These are phyloP conservation scores for Cossypha caffra DNA, from an alignment of 2,797 vertebrate genomes.

Conservation along the genomic window DNA sequence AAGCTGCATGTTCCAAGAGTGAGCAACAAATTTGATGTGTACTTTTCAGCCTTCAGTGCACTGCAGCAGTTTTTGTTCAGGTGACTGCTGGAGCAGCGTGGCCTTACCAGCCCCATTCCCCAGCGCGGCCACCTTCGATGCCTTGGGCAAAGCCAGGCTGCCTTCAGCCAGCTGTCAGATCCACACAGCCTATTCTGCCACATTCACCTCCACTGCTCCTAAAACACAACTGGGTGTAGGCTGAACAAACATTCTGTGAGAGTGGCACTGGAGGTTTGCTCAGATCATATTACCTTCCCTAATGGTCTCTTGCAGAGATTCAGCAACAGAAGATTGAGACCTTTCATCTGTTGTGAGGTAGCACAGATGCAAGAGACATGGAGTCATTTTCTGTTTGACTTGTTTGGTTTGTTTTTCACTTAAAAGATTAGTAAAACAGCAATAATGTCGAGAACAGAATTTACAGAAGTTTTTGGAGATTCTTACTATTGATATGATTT, in stretches of 20 bases:
- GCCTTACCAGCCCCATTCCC: neutral
- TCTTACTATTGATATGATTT: neutral
- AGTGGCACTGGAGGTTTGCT: neutral
- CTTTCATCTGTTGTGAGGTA: accelerated
- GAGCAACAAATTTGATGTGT: accelerated
- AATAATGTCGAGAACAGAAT: neutral
- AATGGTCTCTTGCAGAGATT: neutral
- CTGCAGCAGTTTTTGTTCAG: neutral
- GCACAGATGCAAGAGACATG: neutral
- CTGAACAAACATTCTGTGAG: neutral
- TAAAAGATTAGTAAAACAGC: neutral
- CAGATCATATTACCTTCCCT: neutral
- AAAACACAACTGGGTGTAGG: accelerated
- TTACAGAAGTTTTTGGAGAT: neutral
- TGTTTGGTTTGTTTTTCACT: neutral
- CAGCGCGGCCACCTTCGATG: accelerated
- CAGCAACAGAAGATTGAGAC: accelerated
- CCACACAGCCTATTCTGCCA: neutral
- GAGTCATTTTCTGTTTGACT: neutral
- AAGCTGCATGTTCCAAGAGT: neutral
- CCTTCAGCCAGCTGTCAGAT: neutral
- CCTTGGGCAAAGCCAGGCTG: neutral
- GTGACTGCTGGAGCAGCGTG: accelerated
- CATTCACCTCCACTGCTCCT: neutral
- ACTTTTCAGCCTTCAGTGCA: neutral